phyloP scores from a whole-genome alignment of 1,140 invertebrate species.

The Oscheius sp. region DNA sequence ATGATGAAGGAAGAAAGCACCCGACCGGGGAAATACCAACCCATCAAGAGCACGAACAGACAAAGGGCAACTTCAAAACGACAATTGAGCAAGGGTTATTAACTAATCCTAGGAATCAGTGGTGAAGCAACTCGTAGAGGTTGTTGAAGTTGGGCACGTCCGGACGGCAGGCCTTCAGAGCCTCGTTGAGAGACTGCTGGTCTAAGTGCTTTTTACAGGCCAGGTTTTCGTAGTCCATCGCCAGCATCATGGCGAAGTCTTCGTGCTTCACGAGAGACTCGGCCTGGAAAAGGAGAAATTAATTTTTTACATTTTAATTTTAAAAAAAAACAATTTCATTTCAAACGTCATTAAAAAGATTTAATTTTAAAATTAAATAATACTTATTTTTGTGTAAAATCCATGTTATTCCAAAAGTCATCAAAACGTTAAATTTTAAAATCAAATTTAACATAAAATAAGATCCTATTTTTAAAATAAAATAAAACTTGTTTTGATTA shows the following conservation, averaged over 20 bases:
- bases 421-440: too few relatives aligned
- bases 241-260: background rate
- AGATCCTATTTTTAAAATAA: too few relatives aligned
- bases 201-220: background rate
- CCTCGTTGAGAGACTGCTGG: background rate
- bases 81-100: constrained; percentile 5
- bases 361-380: too few relatives aligned
- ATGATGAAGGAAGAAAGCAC: background rate
- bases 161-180: background rate
- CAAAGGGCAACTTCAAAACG: background rate
- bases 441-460: too few relatives aligned
- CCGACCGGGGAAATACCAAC: constrained; percentile 7
- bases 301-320: too few relatives aligned
- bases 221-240: background rate
- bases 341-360: too few relatives aligned
- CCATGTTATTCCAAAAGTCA: too few relatives aligned
- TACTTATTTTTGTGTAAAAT: too few relatives aligned
- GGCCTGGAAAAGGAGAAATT: too few relatives aligned
- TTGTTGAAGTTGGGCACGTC: background rate
- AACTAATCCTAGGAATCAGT: background rate
- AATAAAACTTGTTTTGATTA: too few relatives aligned
- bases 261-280: background rate
- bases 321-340: too few relatives aligned
- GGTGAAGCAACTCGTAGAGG: background rate
- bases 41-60: background rate